A percentile compares a stretch with the other conserved stretches of the same genome.
These are phyloP conservation scores for Sialis fuliginosa DNA, from an alignment of 2,888 invertebrate genomes.

Conservation along the genomic window DNA sequence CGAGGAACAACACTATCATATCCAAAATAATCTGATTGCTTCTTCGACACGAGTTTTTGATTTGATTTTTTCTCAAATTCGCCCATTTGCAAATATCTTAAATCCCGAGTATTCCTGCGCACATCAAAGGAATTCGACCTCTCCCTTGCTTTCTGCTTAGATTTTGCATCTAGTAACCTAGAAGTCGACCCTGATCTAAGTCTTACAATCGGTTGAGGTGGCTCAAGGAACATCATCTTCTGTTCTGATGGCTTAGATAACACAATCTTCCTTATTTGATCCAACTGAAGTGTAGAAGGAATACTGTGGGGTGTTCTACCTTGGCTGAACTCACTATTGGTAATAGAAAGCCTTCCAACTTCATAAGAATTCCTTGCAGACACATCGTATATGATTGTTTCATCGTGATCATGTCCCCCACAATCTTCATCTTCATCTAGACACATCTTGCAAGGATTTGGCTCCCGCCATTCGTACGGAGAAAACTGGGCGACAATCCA, in stretches of 20 bases:
- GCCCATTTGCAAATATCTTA: too few relatives aligned
- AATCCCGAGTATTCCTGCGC: not conserved
- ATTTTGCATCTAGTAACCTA: not conserved
- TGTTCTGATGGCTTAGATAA: not conserved
- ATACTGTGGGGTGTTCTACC: not conserved
- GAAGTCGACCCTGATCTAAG: not conserved
- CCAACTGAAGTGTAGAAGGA: not conserved
- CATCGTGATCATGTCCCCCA: conserved; percentile 12
- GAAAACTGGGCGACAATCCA: conserved; percentile 75
- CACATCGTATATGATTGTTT: conserved; percentile 17
- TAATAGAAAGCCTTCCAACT: not conserved
- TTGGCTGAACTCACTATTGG: not conserved
- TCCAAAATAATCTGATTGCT: not conserved
- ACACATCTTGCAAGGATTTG: conserved; percentile 29
- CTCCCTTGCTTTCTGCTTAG: not conserved
- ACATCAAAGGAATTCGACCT: not conserved
- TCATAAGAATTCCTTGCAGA: not conserved
- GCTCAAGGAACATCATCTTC: not conserved
- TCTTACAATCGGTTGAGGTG: not conserved
- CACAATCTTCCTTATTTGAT: not conserved
- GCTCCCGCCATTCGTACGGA: conserved; percentile 63
- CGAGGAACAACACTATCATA: not conserved
- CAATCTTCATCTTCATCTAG: conserved; percentile 20
- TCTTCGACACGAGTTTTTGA: not conserved
- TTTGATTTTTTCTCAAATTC: too few relatives aligned